Percentiles rank a stretch among this genome's conserved stretches.
Conservation (phyloP, 2,113 vertebrate genomes). For the Corvus cornix region DNA sequence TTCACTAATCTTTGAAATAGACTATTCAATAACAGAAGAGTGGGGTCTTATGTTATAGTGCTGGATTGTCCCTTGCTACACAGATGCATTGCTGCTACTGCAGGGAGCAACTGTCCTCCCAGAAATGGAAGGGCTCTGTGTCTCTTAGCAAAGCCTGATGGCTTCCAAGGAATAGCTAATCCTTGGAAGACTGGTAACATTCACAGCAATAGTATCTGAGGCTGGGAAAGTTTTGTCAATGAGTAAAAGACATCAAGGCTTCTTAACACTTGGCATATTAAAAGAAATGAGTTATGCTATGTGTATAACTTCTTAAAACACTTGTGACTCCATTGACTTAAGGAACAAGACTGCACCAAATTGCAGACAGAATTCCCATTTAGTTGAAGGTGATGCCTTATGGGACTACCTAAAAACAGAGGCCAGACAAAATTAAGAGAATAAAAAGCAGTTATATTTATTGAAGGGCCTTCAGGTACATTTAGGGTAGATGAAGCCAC, state of each 20-base stretch:
- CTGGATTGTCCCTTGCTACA: neutral
- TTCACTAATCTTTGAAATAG: neutral
- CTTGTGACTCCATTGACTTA: neutral
- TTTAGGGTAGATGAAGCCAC: neutral
- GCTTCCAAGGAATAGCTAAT: neutral
- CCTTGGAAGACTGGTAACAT: neutral
- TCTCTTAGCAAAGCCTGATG: neutral
- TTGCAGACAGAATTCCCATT: neutral
- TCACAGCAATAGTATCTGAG: neutral
- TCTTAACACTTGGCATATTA: neutral
- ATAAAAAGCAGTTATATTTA: neutral
- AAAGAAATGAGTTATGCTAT: rapidly evolving
- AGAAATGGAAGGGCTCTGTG: neutral
- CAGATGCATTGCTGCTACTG: neutral
- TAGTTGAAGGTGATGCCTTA: neutral
- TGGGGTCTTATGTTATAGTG: rapidly evolving
- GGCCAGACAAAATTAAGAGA: neutral
- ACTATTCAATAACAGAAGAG: neutral
- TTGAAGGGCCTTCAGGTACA: neutral
- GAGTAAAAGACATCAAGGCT: neutral
- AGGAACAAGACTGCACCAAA: neutral
- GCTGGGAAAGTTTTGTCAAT: neutral
- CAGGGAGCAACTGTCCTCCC: neutral
- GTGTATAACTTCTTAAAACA: neutral
- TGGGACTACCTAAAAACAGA: neutral